These are phyloP conservation scores for Acleris cristana DNA, from an alignment of 2,888 invertebrate genomes.

Conservation along the genomic window DNA sequence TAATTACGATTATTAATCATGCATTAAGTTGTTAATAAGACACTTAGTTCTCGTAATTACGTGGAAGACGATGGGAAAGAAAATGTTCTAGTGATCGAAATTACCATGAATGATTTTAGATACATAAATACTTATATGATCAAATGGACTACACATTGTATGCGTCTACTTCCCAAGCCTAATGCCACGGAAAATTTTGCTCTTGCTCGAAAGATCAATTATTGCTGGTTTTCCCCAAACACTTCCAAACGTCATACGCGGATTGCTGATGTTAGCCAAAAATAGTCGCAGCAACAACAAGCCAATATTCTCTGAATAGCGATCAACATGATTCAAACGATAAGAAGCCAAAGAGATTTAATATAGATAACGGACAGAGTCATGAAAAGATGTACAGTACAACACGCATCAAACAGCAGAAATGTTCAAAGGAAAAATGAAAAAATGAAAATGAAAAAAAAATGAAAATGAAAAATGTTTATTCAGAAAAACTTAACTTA, in stretches of 20 bases:
- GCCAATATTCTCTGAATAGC: conserved; percentile 30
- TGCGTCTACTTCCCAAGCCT: too few relatives aligned
- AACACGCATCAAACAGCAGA: conserved; percentile 6
- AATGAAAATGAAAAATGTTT: too few relatives aligned
- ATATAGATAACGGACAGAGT: conserved; percentile 1
- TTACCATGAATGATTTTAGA: conserved; percentile 5
- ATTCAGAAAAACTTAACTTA: too few relatives aligned
- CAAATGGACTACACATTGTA: not conserved
- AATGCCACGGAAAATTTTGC: too few relatives aligned
- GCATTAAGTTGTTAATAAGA: conserved; percentile 9
- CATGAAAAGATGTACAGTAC: not conserved
- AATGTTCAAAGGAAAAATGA: not conserved
- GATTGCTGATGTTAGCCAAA: conserved; percentile 16
- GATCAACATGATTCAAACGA: conserved; percentile 23
- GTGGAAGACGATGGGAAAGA: conserved; percentile 5
- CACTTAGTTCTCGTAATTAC: not conserved
- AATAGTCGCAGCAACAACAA: conserved; percentile 29
- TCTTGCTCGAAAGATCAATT: not conserved
- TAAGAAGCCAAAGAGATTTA: conserved; percentile 17
- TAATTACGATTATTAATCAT: conserved; percentile 18
- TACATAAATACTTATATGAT: conserved; percentile 3
- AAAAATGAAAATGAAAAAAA: too few relatives aligned
- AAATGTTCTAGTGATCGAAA: conserved; percentile 17
- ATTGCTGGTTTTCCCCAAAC: conserved; percentile 3
- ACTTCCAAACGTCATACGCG: conserved; percentile 19